Conservation (phyloP, 2,113 vertebrate species). For the rabbit (Oryctolagus cuniculus) region mOryCun1.1 NC_091441.1:17355001-17355500, state of each 20-base stretch:
- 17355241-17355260: background rate
- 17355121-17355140: no score
- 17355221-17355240: background rate
- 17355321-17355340: background rate
- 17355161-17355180: no score
- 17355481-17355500: slow-evolving; percentile 45
- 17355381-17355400: slow-evolving; percentile 1
- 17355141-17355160: no score
- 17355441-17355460: slow-evolving; percentile 37
- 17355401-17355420: slow-evolving; percentile 14
- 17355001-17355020: no score
- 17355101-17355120: no score
- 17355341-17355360: background rate
- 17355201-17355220: background rate
- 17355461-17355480: slow-evolving; percentile 50
- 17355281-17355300: background rate
- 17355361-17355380: background rate
- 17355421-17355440: slow-evolving; percentile 40
- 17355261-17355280: background rate
- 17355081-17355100: no score
- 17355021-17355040: no score
- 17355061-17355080: no score
- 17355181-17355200: no score
- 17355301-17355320: background rate
- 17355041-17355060: no score